A percentile compares a stretch with the other conserved stretches of the same genome.
phyloP scores from a whole-genome alignment of 2,797 vertebrate genomes.

The Thunnus albacares region DNA sequence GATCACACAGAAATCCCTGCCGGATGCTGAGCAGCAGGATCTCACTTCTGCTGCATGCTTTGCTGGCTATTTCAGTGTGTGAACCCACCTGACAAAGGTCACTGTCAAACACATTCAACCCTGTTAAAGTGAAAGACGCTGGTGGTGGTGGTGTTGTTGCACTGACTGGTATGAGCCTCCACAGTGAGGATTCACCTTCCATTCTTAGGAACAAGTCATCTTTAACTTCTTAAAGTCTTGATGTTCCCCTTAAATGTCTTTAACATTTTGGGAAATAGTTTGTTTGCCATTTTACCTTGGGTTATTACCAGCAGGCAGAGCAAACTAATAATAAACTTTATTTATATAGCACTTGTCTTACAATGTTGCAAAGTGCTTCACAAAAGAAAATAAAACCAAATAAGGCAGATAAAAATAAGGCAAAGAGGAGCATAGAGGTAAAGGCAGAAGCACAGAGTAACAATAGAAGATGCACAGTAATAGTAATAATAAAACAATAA shows the following conservation, averaged over 20 bases:
- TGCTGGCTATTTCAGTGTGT: constrained; percentile 31
- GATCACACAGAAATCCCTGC: constrained; percentile 35
- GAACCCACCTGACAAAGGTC: constrained; percentile 45
- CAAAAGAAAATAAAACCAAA: no score
- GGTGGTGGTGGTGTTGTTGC: neutral
- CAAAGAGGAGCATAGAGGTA: no score
- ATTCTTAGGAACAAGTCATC: neutral
- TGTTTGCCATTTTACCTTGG: no score
- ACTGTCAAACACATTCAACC: neutral
- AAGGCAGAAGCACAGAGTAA: no score
- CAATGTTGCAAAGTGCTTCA: no score
- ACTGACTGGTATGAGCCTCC: neutral
- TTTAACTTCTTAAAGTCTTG: neutral
- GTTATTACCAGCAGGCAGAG: no score
- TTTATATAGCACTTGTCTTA: no score
- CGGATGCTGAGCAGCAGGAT: constrained; percentile 36
- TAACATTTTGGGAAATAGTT: neutral
- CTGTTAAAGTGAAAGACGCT: neutral
- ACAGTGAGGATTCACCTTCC: neutral
- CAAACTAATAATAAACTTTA: neutral
- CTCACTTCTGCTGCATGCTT: constrained; percentile 8
- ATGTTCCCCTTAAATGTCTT: no score
- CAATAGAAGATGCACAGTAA: no score
- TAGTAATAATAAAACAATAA: no score
- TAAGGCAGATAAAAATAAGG: no score